Evolutionary conservation across 2,113 vertebrate species (phyloP).

Genomic region (Eudyptes chrysolophus): DNA sequence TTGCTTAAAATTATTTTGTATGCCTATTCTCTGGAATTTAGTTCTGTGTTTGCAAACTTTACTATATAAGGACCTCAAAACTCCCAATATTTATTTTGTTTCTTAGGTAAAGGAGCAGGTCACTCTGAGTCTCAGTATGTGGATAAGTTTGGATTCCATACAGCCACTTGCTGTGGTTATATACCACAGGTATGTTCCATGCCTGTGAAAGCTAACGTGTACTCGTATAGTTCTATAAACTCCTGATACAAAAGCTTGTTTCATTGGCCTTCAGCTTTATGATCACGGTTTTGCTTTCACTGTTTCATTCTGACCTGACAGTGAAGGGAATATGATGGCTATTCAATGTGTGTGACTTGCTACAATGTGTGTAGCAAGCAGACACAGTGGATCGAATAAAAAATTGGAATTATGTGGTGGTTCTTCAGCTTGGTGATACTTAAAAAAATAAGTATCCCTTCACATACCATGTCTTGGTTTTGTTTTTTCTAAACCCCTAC

Average conservation of each 20-base stretch:
- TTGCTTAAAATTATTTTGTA: neutral
- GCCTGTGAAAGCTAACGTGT: neutral
- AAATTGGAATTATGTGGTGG: neutral
- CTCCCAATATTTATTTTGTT: neutral
- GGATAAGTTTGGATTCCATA: conserved; percentile 86
- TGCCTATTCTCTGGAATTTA: neutral
- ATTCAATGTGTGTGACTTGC: neutral
- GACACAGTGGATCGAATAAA: neutral
- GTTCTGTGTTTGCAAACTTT: neutral
- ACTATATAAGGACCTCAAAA: neutral
- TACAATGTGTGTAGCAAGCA: neutral
- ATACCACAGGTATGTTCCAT: conserved; percentile 83
- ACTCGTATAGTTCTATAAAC: neutral
- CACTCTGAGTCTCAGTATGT: conserved; percentile 65
- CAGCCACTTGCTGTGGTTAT: conserved; percentile 88
- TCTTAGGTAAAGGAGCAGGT: conserved; percentile 78
- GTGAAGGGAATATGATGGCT: neutral
- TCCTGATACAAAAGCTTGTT: neutral
- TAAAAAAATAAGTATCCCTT: neutral
- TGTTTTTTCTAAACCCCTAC: neutral
- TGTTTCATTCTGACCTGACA: neutral
- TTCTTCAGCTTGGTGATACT: neutral
- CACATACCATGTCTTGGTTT: neutral
- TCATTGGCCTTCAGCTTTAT: neutral
- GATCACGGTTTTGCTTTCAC: neutral